A percentile compares a stretch with the other conserved stretches of the same genome.
phyloP scores from a whole-genome alignment of 2,113 vertebrate species.

The Coregonus clupeaformis region DNA sequence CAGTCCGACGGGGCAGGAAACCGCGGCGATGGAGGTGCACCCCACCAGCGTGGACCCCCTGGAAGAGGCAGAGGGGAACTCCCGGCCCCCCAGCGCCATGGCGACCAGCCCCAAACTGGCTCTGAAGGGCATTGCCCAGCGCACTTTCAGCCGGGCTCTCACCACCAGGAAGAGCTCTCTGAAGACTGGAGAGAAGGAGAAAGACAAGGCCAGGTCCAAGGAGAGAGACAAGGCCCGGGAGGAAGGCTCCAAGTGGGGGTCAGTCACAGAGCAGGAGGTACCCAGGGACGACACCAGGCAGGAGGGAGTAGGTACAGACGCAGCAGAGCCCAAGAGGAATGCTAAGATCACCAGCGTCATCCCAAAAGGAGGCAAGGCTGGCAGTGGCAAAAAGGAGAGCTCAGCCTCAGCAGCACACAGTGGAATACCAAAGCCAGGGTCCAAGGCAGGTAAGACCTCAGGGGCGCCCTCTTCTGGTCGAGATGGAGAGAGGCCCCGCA shows the following conservation, averaged over 20 bases:
- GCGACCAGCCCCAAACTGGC: slow-evolving; percentile 83
- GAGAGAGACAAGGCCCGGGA: slow-evolving; percentile 82
- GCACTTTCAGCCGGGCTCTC: slow-evolving; percentile 82
- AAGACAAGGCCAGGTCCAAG: slow-evolving; percentile 77
- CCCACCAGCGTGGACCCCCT: slow-evolving; percentile 65
- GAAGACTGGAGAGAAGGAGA: slow-evolving; percentile 76
- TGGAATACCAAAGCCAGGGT: slow-evolving; percentile 86
- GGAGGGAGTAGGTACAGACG: slow-evolving; percentile 55
- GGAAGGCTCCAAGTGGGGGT: slow-evolving; percentile 62
- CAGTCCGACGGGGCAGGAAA: slow-evolving; percentile 28
- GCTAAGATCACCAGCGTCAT: slow-evolving; percentile 85
- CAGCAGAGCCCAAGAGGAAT: slow-evolving; percentile 70
- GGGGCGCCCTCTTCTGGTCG: slow-evolving; percentile 66
- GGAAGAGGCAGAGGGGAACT: slow-evolving; percentile 72
- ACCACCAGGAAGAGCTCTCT: slow-evolving; percentile 79
- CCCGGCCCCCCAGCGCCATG: slow-evolving; percentile 66
- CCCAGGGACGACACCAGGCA: slow-evolving; percentile 67
- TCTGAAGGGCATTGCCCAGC: slow-evolving; percentile 84
- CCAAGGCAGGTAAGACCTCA: slow-evolving; percentile 74
- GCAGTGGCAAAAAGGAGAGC: slow-evolving; percentile 77
- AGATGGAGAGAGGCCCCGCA: slow-evolving; percentile 76
- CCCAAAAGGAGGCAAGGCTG: slow-evolving; percentile 83
- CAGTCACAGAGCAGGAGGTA: slow-evolving; percentile 74
- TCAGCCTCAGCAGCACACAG: slow-evolving; percentile 72
- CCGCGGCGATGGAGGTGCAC: slow-evolving; percentile 72